Base-by-base conservation (phyloP, 2,797 vertebrate genomes). In the Micrastur ruficollis region DNA sequence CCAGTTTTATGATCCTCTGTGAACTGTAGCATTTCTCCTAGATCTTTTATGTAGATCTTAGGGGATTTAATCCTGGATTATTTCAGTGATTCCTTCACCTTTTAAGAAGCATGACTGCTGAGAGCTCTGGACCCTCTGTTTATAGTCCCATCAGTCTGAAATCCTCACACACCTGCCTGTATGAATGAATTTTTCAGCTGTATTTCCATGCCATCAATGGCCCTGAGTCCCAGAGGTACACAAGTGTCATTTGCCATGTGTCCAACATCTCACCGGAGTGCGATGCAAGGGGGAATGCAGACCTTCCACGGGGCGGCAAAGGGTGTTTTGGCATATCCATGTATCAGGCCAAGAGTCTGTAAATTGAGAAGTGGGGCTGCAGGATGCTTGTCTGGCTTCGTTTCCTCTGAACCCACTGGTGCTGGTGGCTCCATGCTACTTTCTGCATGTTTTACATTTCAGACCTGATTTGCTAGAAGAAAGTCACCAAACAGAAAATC, bases 401-500 rank as follows among this genome's bases (percentile, higher is more conserved):
- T 42, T 55, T 16, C 44, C 80, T 71, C 58, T 25, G 61, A 67
- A n/a, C 36, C 31, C 11, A 3, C 70, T 31, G 49, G 71, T 29
- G 86, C 74, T 62, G 83, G 52, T 89, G 90, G 78, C 56, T 96
- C 32, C 52, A 14, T 3, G 23, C 29, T 87, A 7, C 67, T 83
- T 83, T 67, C 19, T 32, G 56, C 40, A 3, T 23, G 52, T 70
- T 94, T 93, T 34, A 56, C 50, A 26, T 92, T 95, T 87, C 82
- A 80, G 85, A 75, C 58, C 82, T 47, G 25, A 73, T 85, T 61
- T 90, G 15, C 78, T 80, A 47, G 76, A 79, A 84, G 53, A 95
- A 97, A 96, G 94, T 79, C 74, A 70, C 92, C 81, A 46, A 91
- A 49, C 50, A 88, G 75, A 67, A 93, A 80, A 92, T 81, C 92